phyloP scores from a whole-genome alignment of 1,140 invertebrate species.

The Apis laboriosa region DNA sequence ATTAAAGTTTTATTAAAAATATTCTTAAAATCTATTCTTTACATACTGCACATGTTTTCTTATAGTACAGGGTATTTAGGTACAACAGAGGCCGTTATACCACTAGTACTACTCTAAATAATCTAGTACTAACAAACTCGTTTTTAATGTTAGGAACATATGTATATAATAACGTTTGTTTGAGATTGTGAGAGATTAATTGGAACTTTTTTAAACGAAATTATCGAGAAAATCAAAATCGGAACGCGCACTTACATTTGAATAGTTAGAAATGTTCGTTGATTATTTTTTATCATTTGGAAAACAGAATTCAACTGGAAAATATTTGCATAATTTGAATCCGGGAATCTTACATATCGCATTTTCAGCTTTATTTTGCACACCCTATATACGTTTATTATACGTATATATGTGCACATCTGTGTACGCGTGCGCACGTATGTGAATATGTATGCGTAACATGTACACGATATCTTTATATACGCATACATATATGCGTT shows the following conservation, averaged over 20 bases:
- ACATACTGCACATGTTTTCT: neutral
- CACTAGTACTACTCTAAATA: neutral
- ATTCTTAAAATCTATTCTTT: conserved; percentile 2
- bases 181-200: neutral
- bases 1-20: neutral
- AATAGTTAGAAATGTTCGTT: neutral
- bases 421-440: conserved; percentile 1
- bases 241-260: neutral
- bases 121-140: neutral
- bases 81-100: neutral
- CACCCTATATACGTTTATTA: conserved; percentile 18
- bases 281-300: too few species aligned
- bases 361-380: conserved; percentile 17
- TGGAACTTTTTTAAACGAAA: neutral
- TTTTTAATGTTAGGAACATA: neutral
- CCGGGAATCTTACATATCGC: conserved; percentile 43
- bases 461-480: neutral
- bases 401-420: conserved; percentile 2
- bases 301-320: neutral
- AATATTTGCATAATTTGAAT: conserved; percentile 25
- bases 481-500: too few species aligned
- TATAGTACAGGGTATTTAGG: conserved; percentile 13
- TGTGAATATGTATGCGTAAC: neutral
- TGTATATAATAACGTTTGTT: neutral
- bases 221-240: too few species aligned